Evolutionary conservation across 2,113 vertebrate species (phyloP).

Genomic region (Ictidomys tridecemlineatus): DNA sequence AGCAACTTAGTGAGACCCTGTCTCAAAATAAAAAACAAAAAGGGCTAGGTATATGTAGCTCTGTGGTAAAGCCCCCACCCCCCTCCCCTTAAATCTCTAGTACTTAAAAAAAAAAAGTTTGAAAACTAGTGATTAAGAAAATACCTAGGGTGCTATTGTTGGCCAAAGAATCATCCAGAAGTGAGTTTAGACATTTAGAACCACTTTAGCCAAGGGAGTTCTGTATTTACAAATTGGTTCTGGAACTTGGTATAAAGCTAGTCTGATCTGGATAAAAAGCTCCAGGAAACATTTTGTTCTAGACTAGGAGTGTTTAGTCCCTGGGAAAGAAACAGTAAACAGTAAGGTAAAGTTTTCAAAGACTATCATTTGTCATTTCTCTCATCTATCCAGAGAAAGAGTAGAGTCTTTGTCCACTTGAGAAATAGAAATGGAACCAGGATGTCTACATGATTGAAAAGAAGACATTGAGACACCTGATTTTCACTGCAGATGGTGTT

Average conservation of each 20-base stretch:
- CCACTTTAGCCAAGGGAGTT: conserved; percentile 26
- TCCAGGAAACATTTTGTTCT: conserved; percentile 6
- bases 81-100: too few species aligned
- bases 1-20: too few species aligned
- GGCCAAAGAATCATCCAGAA: background rate
- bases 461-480: background rate
- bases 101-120: background rate
- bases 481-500: conserved; percentile 13
- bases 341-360: background rate
- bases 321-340: background rate
- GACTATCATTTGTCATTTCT: conserved; percentile 39
- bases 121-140: background rate
- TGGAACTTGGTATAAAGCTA: background rate
- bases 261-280: background rate
- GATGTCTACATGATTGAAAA: background rate
- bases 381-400: conserved; percentile 23
- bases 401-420: background rate
- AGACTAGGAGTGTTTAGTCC: background rate
- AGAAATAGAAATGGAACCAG: background rate
- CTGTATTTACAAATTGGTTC: background rate
- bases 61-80: too few species aligned
- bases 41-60: too few species aligned
- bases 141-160: background rate
- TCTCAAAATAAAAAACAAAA: too few species aligned
- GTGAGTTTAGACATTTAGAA: background rate